phyloP scores from a whole-genome alignment of 2,888 invertebrate genomes.

The Mayetiola destructor region DNA sequence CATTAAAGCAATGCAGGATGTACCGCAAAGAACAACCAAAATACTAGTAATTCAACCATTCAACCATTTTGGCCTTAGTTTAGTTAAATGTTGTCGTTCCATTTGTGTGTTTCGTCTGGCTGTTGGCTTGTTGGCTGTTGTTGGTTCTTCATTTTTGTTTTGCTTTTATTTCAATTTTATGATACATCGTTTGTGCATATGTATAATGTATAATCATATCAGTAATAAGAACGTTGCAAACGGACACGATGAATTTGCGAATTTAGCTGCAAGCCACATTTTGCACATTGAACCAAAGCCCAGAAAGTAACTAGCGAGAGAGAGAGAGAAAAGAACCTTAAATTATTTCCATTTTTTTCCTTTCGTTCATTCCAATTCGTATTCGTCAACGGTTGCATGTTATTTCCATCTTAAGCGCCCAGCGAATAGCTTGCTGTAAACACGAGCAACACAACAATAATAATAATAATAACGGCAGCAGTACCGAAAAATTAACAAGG shows the following conservation, averaged over 20 bases:
- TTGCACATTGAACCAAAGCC: background rate
- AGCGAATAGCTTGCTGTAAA: background rate
- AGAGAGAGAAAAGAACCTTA: background rate
- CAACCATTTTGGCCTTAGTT: constrained; percentile 9
- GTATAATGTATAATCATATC: no score
- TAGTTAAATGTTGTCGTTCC: no score
- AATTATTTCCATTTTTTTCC: background rate
- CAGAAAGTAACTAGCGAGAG: background rate
- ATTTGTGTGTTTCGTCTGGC: no score
- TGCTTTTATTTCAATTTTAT: no score
- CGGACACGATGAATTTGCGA: no score
- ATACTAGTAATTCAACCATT: constrained; percentile 7
- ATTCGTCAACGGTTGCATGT: background rate
- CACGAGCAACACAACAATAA: background rate
- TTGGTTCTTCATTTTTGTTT: no score
- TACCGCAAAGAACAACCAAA: constrained; percentile 5
- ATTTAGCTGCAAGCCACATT: constrained; percentile 3
- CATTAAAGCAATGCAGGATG: constrained; percentile 12
- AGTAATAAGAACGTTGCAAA: no score
- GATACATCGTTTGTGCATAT: no score
- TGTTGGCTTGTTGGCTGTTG: no score
- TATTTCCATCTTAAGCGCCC: no score
- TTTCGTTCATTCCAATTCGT: background rate
- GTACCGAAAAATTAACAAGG: no score
- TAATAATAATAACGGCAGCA: no score